Conservation (phyloP, 2,888 invertebrate species). For the Timema podura region DNA sequence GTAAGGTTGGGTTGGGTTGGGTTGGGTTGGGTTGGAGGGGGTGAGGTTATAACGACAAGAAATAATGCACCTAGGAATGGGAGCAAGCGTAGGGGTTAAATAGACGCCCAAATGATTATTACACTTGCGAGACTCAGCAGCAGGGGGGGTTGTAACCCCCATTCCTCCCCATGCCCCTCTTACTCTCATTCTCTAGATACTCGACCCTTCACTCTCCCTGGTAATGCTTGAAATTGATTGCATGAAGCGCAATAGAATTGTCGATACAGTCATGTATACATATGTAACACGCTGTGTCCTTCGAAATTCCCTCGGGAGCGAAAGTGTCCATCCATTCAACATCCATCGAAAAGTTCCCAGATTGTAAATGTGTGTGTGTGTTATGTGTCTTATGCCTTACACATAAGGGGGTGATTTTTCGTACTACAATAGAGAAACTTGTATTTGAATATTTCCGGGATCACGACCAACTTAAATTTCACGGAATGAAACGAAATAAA, state of each 20-base stretch:
- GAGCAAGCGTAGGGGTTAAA: constrained; percentile 17
- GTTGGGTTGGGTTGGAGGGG: neutral
- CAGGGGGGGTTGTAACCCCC: constrained; percentile 10
- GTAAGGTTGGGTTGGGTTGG: neutral
- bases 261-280: neutral
- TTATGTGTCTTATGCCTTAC: no score
- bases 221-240: constrained; percentile 28
- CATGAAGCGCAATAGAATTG: constrained; percentile 28
- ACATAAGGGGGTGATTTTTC: no score
- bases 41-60: constrained; percentile 7
- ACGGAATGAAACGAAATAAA: no score
- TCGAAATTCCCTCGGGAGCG: constrained; percentile 6
- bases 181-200: neutral
- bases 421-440: no score
- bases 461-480: no score
- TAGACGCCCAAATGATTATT: constrained; percentile 29
- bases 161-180: neutral
- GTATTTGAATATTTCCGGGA: no score
- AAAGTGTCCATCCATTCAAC: no score
- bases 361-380: no score
- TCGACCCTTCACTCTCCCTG: neutral
- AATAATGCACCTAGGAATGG: constrained; percentile 2
- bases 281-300: constrained; percentile 9
- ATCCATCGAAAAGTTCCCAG: no score
- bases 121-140: constrained; percentile 15